A percentile compares a stretch with the other conserved stretches of the same genome.
phyloP scores from a whole-genome alignment of 1,140 invertebrate genomes.

The Sinonovacula constricta region DNA sequence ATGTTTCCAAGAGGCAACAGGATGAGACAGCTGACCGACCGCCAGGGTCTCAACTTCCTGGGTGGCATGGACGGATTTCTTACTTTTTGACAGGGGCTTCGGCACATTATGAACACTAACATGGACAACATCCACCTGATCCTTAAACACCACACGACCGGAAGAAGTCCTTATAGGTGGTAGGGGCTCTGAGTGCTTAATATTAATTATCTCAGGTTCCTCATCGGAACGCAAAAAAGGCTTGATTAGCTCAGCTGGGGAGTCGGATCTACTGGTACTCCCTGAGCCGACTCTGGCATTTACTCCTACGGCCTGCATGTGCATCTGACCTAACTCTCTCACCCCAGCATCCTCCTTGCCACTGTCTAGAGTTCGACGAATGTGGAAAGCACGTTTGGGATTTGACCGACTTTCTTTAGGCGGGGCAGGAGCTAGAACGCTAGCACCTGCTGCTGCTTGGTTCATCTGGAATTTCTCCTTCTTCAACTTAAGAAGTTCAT shows the following conservation, averaged over 20 bases:
- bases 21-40: conserved; percentile 57
- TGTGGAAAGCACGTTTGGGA: conserved; percentile 49
- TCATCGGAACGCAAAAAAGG: conserved; percentile 58
- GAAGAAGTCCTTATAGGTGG: conserved; percentile 62
- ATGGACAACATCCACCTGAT: conserved; percentile 40
- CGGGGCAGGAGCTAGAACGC: conserved; percentile 40
- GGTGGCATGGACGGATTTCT: conserved; percentile 31
- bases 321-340: background rate
- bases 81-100: conserved; percentile 37
- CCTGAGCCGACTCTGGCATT: conserved; percentile 23
- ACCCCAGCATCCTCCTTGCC: background rate
- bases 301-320: conserved; percentile 1
- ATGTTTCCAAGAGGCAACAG: too few species aligned
- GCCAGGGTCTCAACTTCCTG: conserved; percentile 66
- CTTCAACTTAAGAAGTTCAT: conserved; percentile 68
- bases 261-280: conserved; percentile 61
- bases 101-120: conserved; percentile 54
- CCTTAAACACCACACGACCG: conserved; percentile 12
- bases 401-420: conserved; percentile 48
- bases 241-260: conserved; percentile 57
- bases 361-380: conserved; percentile 41
- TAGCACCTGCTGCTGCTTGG: background rate
- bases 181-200: conserved; percentile 55
- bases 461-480: conserved; percentile 48
- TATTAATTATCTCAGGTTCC: conserved; percentile 34